Base-by-base conservation (phyloP, 1,140 invertebrate genomes). In the Heliconius melpomene region DNA sequence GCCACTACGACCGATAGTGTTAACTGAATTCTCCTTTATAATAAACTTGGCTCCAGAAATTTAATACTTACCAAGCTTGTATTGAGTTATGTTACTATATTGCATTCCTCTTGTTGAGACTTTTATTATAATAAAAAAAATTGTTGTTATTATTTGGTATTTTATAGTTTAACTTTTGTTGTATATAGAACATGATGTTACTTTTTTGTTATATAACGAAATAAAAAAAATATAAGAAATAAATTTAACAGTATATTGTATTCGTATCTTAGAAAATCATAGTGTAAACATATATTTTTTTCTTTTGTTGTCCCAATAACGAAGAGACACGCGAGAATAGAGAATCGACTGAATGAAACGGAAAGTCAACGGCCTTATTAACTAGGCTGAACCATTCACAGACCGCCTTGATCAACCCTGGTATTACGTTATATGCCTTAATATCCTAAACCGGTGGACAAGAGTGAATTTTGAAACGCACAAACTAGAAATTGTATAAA, bases 401-500 rank as follows among this genome's bases (percentile, higher is more conserved):
- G 82, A 83, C 82, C 78, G 83, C 86, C 82, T 86, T 86, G 82
- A 81, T 72, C 79, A 74, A 72, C 71, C 74, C 78, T 60, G 75
- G n/a, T 71, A 77, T 77, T 77, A 29, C 38, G 66, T 77, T 77
- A 66, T 80, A 83, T 80, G 78, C 74, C 76, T 78, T 80, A 81
- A 81, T 81, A 81, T 71, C 75, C 38, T 73, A 78, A 80, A 72
- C 75, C 74, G 74, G 38, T 81, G 75, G 82, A 83, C 79, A 84
- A 82, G 76, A 74, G 50, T 74, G 73, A 82, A 82, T 82, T 82
- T 92, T 88, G 86, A 85, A 90, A 88, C 86, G 85, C 85, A 87
- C 86, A 80, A 87, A 90, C 90, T 93, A 91, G 90, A 93, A 94
- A 94, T 94, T 93, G 91, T 94, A 94, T 93, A 94, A 94, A 94